Conservation (phyloP, 64 coral and sea anemone species). For the Pocillopora damicornis region DNA sequence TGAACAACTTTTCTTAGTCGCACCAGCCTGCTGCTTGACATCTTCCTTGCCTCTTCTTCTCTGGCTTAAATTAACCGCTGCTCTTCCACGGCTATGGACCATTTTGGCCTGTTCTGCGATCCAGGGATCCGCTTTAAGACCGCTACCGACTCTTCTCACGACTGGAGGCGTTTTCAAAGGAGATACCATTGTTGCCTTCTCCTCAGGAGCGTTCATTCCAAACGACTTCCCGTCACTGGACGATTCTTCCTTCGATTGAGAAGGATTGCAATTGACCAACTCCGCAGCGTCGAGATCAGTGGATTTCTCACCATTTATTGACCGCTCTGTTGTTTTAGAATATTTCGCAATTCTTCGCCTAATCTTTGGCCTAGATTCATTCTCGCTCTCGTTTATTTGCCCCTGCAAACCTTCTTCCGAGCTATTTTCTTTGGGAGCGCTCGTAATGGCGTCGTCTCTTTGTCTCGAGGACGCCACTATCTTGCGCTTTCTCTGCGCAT, state of each 20-base stretch:
- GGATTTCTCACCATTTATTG: not conserved
- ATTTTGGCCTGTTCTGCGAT: slow-evolving; percentile 91
- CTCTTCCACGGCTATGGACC: slow-evolving; percentile 70
- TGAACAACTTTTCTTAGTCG: not conserved
- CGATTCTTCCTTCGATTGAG: not conserved
- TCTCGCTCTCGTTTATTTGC: not conserved
- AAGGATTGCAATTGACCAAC: not conserved
- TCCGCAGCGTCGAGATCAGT: not conserved
- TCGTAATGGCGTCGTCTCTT: not conserved
- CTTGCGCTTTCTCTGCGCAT: slow-evolving; percentile 39
- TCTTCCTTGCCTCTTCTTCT: not conserved
- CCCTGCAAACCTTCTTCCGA: not conserved
- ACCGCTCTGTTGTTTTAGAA: not conserved
- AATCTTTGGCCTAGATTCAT: not conserved
- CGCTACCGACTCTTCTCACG: slow-evolving; percentile 38
- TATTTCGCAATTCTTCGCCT: not conserved
- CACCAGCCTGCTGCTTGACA: not conserved
- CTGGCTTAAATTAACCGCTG: slow-evolving; percentile 67
- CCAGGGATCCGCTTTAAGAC: slow-evolving; percentile 91
- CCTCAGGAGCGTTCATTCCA: not conserved
- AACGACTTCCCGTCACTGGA: not conserved
- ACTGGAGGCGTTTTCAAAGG: slow-evolving; percentile 55
- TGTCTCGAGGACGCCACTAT: slow-evolving; percentile 11
- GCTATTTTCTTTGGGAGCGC: not conserved
- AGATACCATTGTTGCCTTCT: slow-evolving; percentile 14